Evolutionary conservation across 2,797 vertebrate genomes (phyloP).

Genomic region (Sebastes elongatus): DNA sequence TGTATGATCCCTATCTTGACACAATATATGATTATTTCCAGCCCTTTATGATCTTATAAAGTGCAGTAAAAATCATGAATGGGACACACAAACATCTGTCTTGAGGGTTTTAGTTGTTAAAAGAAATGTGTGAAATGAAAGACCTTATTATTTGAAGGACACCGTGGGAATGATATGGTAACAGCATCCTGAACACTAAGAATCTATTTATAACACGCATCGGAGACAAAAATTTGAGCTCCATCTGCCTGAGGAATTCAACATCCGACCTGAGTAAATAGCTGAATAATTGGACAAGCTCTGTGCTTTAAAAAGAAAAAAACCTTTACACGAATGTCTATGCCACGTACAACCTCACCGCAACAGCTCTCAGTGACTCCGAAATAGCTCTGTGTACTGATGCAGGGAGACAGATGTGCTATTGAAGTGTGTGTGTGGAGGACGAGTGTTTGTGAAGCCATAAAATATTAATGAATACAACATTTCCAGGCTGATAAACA

Average conservation of each 20-base stretch:
- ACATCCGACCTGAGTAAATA: neutral
- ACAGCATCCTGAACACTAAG: constrained; percentile 12
- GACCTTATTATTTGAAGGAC: constrained; percentile 29
- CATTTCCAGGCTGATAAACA: constrained; percentile 67
- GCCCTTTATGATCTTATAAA: neutral
- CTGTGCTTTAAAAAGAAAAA: neutral
- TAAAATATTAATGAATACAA: constrained; percentile 74
- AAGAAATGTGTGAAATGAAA: neutral
- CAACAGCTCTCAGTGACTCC: constrained; percentile 20
- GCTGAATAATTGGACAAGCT: constrained; percentile 44
- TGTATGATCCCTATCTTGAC: neutral
- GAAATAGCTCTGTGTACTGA: constrained; percentile 24
- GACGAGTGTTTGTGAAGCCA: constrained; percentile 42
- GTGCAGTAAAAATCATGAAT: neutral
- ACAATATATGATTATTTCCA: neutral
- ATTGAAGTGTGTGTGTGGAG: constrained; percentile 19
- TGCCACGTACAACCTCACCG: neutral
- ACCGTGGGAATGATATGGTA: constrained; percentile 1
- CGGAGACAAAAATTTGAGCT: constrained; percentile 6
- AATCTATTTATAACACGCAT: constrained; percentile 53
- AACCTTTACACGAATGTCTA: neutral
- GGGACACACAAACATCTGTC: neutral
- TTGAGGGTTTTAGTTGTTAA: neutral
- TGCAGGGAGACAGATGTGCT: constrained; percentile 56
- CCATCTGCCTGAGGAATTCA: constrained; percentile 12